Evolutionary conservation across 1,140 invertebrate species (phyloP), one percentile per base, ranked within the genome.

Genomic region (Proctacanthus coquilletti): DNA sequence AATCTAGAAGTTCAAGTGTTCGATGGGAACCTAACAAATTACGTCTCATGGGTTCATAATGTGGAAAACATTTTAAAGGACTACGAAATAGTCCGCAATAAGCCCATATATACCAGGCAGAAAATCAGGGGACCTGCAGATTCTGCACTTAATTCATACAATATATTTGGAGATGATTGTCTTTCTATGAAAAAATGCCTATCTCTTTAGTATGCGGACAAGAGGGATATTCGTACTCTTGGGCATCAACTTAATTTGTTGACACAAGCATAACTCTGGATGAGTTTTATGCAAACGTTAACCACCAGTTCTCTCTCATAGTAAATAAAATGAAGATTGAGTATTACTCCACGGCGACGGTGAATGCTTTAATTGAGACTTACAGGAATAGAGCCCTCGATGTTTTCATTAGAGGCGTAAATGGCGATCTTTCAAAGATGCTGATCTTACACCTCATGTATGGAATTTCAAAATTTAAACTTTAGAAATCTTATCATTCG

Each of bases 401-500:
- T 17, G 30, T 32, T 5, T 32, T 32, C 30, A 13, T 32, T 17
- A 32, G 30, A 32, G 13, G 30, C 8, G 5, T 32, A 5, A 32
- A 32, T 17, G 30, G 15, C 10, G 30, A 32, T 32, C 5, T 32
- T 13, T 32, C 30, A 10, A 32, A 32, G 17, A 32, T 32, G 30
- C 15, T 32, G 13, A 13, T 32, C 8, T 8, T 32, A 13, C 30
- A 32, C 6, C 10, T 13, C 30, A 10, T 32, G 10, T 15, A 9
- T 32, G 5, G 30, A 32, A 17, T 13, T 32, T 13, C 15, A 32
- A 17, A 32, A 32, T 15, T 17, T 32, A 32, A 32, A 32, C 15
- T 32, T 6, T 15, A 10, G 30, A 13, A 32, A 32, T 13, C 6
- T 15, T 6, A 5, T 13, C 5, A 32, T 32, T 13, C 15, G 13